Percentiles rank a stretch among this genome's conserved stretches.
These are phyloP conservation scores for Peromyscus californicus DNA, from an alignment of 2,113 vertebrate species.

Conservation along the genomic window DNA sequence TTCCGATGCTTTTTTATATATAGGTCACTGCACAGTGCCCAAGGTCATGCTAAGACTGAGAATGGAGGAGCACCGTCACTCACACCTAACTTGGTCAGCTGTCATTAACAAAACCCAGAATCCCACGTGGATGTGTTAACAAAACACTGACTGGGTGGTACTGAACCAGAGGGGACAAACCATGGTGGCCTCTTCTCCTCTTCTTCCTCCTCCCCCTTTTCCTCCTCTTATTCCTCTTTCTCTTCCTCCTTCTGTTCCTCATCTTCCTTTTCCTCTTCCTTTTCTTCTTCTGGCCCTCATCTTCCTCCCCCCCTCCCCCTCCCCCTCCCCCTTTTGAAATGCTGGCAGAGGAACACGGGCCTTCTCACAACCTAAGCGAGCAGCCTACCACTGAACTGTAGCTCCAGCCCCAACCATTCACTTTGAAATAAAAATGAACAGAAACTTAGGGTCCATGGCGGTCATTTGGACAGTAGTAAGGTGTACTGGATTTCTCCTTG, in stretches of 20 bases:
- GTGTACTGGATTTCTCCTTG: background rate
- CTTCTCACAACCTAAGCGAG: background rate
- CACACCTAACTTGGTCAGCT: background rate
- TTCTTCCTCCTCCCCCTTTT: background rate
- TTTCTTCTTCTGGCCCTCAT: background rate
- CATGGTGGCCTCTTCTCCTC: background rate
- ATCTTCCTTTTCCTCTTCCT: background rate
- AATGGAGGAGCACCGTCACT: rapidly evolving
- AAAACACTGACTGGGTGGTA: background rate
- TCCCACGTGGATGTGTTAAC: background rate
- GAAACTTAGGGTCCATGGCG: background rate
- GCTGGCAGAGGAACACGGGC: background rate
- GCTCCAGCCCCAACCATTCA: background rate
- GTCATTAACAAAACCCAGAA: background rate
- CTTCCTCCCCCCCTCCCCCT: background rate
- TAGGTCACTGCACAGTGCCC: rapidly evolving
- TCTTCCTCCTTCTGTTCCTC: background rate
- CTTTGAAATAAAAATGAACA: background rate
- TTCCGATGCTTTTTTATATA: background rate
- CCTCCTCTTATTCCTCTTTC: background rate
- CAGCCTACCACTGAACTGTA: background rate
- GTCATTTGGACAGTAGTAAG: background rate
- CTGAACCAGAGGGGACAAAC: background rate
- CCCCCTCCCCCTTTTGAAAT: background rate
- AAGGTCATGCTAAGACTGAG: background rate